Base-by-base conservation (phyloP, 2,888 invertebrate genomes). In the Sialis fuliginosa region DNA sequence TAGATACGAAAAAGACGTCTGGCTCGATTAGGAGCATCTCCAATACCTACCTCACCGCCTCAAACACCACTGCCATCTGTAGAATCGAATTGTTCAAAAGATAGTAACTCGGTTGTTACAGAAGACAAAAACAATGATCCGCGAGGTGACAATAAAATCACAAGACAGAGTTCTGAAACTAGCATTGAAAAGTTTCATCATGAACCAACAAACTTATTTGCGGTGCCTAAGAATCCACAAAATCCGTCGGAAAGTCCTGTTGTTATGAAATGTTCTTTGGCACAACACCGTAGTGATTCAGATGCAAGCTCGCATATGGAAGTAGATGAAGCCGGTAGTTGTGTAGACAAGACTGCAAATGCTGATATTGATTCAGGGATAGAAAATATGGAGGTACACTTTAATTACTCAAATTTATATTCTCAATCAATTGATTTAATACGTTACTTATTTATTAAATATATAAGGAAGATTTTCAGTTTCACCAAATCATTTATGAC, bases 1-100 rank as follows among this genome's bases (percentile, higher is more conserved):
- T 63, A 86, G 85, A 84, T 86, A 64, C 74, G 86, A 55, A 73
- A 79, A 62, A 72, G 83, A 57, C 75, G 86, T 52, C 67, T 87
- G 58, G 85, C 82, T 48, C 76, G 83, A 50, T 68, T 86, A 52
- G 77, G 75, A 44, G 79, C 75, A 43, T 65, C 71, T 46, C 65
- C 63, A 34, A 66, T 68, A 46, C 65, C 69, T 39, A 56, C 65
- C 4, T 63, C 71, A 57, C 60, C 72, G 54, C 62, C 74, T 57
- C 58, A 69, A 58, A 62, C 69, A 60, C 74, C 59, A 54, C 72
- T 65, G 57, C 70, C 54, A 62, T 70, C 56, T 61, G 68, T 56
- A 12, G 41, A 46, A 13, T 60, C 60, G 61, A 67, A 54, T 10
- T 62, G 61, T 4, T 56, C 55, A 48, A 50, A 48, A 46, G 22